phyloP scores from a whole-genome alignment of 2,888 invertebrate species.

The Saturnia pavonia region DNA sequence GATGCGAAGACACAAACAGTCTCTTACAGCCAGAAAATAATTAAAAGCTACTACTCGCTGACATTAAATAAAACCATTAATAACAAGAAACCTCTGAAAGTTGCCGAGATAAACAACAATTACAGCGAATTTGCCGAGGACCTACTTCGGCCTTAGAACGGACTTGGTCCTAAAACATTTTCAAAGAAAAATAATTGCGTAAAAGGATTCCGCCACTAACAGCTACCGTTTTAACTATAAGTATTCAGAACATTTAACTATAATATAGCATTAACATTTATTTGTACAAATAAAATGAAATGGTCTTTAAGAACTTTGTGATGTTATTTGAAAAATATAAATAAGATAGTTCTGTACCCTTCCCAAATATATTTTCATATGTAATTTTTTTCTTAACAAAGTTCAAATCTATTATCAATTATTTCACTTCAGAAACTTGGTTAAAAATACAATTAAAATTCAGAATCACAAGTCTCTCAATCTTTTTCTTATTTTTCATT shows the following conservation, averaged over 20 bases:
- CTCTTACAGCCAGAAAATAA: slow-evolving; percentile 63
- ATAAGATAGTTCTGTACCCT: background rate
- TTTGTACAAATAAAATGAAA: slow-evolving; percentile 2
- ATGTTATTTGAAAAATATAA: background rate
- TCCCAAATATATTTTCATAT: background rate
- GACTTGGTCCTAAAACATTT: slow-evolving; percentile 38
- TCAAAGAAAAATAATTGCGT: slow-evolving; percentile 28
- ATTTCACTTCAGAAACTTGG: too few relatives aligned
- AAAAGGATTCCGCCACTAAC: slow-evolving; percentile 8
- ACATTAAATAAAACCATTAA: slow-evolving; percentile 75
- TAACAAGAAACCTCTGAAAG: slow-evolving; percentile 68
- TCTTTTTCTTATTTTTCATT: too few relatives aligned
- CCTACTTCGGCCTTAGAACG: slow-evolving; percentile 46
- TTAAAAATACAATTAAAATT: too few relatives aligned
- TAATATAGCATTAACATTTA: background rate
- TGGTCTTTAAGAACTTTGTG: background rate
- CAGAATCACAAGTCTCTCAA: too few relatives aligned
- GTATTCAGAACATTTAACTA: background rate
- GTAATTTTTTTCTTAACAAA: background rate
- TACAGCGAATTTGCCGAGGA: slow-evolving; percentile 55
- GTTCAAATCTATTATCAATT: too few relatives aligned
- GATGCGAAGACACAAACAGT: slow-evolving; percentile 55
- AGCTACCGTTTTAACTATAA: slow-evolving; percentile 1
- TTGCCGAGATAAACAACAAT: slow-evolving; percentile 72
- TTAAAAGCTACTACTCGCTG: slow-evolving; percentile 68